phyloP scores from a whole-genome alignment of 2,113 vertebrate genomes.

The Takifugu bimaculatus region DNA sequence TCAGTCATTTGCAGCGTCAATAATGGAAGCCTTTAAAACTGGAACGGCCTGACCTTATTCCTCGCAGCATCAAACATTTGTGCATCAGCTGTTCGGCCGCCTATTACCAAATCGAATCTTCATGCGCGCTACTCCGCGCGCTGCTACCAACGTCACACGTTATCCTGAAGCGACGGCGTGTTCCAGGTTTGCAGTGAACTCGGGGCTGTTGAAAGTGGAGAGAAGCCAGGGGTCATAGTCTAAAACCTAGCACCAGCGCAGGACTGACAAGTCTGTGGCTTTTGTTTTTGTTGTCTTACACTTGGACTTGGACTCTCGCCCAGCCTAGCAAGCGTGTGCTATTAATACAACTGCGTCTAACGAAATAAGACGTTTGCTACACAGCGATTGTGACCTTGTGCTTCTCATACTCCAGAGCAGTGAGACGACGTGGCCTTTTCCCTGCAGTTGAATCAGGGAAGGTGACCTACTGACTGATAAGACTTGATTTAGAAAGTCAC shows the following conservation, averaged over 20 bases:
- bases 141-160: not conserved
- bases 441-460: too few relatives aligned
- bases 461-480: too few relatives aligned
- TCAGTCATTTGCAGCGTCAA: constrained; percentile 4
- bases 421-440: too few relatives aligned
- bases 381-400: too few relatives aligned
- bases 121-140: not conserved
- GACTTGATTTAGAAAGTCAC: too few relatives aligned
- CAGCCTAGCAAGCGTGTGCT: too few relatives aligned
- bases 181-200: not conserved
- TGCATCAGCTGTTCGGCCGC: not conserved
- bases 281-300: not conserved
- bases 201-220: constrained; percentile 1
- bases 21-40: not conserved
- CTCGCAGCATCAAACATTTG: constrained; percentile 7
- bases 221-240: constrained; percentile 23
- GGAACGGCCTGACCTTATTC: not conserved
- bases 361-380: too few relatives aligned
- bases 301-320: not conserved
- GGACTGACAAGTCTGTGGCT: not conserved
- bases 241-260: constrained; percentile 3
- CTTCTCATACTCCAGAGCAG: too few relatives aligned
- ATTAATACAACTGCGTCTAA: too few relatives aligned
- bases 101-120: constrained; percentile 4
- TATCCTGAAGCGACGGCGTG: not conserved